Evolutionary conservation across 2,888 invertebrate genomes (phyloP).

Genomic region (Oconnorella tubifera): DNA sequence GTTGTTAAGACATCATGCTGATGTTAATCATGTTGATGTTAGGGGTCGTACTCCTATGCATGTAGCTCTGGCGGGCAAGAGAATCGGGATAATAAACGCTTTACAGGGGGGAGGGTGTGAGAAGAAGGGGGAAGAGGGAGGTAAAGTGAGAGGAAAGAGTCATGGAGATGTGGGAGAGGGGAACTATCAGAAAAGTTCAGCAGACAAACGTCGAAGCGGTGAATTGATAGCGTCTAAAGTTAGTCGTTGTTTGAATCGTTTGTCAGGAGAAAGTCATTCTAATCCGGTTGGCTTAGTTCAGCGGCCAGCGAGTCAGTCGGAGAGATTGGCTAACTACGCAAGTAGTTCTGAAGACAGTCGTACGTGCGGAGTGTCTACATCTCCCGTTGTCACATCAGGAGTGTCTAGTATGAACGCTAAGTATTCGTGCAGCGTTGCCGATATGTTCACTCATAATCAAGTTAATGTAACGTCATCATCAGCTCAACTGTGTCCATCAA

Average conservation of each 20-base stretch:
- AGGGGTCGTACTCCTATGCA: slow-evolving; percentile 60
- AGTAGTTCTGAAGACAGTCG: background rate
- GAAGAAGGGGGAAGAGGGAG: slow-evolving; percentile 13
- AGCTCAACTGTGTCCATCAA: slow-evolving; percentile 2
- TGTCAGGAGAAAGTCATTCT: background rate
- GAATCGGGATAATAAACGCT: slow-evolving; percentile 68
- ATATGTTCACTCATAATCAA: background rate
- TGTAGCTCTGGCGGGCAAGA: slow-evolving; percentile 80
- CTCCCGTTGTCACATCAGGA: slow-evolving; percentile 26
- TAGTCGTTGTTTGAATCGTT: background rate
- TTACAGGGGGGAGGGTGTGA: slow-evolving; percentile 37
- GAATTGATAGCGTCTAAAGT: no score
- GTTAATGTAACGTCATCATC: slow-evolving; percentile 9
- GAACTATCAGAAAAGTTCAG: background rate
- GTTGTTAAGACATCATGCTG: slow-evolving; percentile 55
- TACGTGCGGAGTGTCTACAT: background rate
- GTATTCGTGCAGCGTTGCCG: slow-evolving; percentile 19
- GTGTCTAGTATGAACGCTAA: slow-evolving; percentile 25
- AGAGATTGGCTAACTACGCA: slow-evolving; percentile 1
- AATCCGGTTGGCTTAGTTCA: slow-evolving; percentile 1
- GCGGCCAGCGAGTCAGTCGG: background rate
- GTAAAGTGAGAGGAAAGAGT: background rate
- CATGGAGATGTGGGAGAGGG: background rate
- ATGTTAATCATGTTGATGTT: slow-evolving; percentile 57
- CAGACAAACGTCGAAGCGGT: no score